Base-by-base conservation (phyloP, 1,140 invertebrate genomes). In the Drosophila melanica region DNA sequence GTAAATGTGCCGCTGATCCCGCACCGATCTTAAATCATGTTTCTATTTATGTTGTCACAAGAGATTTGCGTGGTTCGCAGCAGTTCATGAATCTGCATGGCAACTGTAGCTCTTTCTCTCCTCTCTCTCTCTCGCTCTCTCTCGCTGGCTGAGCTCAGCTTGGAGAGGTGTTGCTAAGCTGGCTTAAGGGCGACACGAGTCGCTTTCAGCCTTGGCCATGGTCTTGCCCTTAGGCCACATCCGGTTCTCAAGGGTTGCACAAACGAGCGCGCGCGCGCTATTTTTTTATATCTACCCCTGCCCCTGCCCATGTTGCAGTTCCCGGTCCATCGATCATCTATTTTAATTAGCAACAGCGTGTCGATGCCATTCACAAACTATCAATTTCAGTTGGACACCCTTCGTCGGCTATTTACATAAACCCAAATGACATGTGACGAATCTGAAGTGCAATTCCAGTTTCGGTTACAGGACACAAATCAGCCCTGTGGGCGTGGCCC, bases 21-120 rank as follows among this genome's bases (percentile, higher is more conserved):
- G 84, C 77, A 65, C 65, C 63, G 66, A 77, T 90, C 77, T 79
- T 90, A 90, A 90, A 90, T 90, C 87, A 90, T 90, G 82, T 79
- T 90, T 81, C 78, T 90, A 90, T 90, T 90, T 90, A 90, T 90
- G 82, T 90, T 90, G 87, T 87, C 87, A 80, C 77, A 90, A 70
- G 77, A 90, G 87, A 90, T 90, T 90, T 90, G 89, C 81, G 87
- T 90, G 77, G 67, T 68, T 50, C 58, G 27, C 69, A 27, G 11
- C 5, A 72, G 53, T 47, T 50, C 18, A 58, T 75, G 44, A 59
- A 75, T 66, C 59, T 70, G 42, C 59, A 62, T 41, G 44, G 39
- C 45, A 33, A 30, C 35, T 14, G 33, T 55, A 77, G 6, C 30
- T 33, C 30, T 33, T 7, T 33, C 30, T 33, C 30, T 33, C 30